Evolutionary conservation across 1,140 invertebrate species (phyloP).

Genomic region (Ganaspis sp.): DNA sequence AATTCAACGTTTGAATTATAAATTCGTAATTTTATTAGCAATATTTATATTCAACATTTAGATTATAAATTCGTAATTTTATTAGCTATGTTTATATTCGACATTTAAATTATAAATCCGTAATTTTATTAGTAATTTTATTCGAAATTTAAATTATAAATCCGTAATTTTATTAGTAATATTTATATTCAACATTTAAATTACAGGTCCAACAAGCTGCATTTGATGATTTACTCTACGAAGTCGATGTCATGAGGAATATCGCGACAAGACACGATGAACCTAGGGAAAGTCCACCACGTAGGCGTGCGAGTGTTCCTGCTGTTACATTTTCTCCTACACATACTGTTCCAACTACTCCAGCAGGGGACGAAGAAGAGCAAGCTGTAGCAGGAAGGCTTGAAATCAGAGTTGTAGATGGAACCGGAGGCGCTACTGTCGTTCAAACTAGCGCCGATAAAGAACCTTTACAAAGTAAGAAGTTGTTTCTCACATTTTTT

Average conservation of each 20-base stretch:
- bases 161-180: no score
- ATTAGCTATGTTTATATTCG: no score
- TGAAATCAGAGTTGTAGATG: slow-evolving; percentile 86
- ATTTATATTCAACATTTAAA: no score
- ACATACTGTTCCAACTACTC: slow-evolving; percentile 53
- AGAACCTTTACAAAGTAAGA: slow-evolving; percentile 71
- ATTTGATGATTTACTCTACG: slow-evolving; percentile 88
- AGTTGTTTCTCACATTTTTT: no score
- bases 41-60: no score
- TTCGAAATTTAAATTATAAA: no score
- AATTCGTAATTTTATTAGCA: no score
- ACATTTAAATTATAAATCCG: no score
- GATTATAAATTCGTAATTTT: no score
- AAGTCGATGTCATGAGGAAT: slow-evolving; percentile 90
- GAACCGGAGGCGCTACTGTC: slow-evolving; percentile 73
- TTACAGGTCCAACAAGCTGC: slow-evolving; percentile 86
- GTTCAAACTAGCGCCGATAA: slow-evolving; percentile 74
- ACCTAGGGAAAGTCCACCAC: slow-evolving; percentile 50
- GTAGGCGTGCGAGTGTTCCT: slow-evolving; percentile 67
- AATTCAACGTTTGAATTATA: no score
- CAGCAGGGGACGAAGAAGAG: slow-evolving; percentile 72
- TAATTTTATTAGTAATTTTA: no score
- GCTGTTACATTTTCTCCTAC: slow-evolving; percentile 60
- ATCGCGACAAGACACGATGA: slow-evolving; percentile 77
- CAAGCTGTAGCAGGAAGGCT: slow-evolving; percentile 85